Conservation (phyloP, 2,797 vertebrate genomes). For the Enteromius argenteus region DNA sequence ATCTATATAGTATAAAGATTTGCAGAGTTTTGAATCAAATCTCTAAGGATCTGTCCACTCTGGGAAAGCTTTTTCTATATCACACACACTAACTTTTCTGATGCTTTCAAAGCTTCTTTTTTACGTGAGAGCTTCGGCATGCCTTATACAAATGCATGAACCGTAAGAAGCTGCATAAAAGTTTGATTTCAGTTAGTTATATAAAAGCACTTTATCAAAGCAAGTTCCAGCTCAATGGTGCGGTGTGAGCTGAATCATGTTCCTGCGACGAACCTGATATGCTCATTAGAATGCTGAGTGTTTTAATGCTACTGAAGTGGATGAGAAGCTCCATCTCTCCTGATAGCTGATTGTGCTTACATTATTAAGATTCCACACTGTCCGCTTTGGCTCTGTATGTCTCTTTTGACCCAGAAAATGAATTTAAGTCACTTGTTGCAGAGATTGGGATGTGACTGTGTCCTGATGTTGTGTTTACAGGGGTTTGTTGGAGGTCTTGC, state of each 20-base stretch:
- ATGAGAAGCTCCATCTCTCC: conserved; percentile 12
- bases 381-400: background rate
- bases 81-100: background rate
- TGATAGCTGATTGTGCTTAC: conserved; percentile 17
- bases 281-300: conserved; percentile 29
- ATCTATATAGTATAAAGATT: background rate
- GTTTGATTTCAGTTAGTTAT: background rate
- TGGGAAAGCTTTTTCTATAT: background rate
- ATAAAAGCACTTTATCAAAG: conserved; percentile 33
- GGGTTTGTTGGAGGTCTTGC: conserved; percentile 79
- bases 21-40: background rate
- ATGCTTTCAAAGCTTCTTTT: background rate
- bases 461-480: conserved; percentile 62
- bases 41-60: background rate
- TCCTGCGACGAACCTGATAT: conserved; percentile 16
- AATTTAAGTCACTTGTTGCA: conserved; percentile 4
- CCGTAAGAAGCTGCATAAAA: background rate
- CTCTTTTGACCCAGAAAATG: background rate
- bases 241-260: conserved; percentile 5
- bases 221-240: background rate
- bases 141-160: background rate
- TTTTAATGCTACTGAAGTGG: conserved; percentile 35
- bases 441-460: background rate
- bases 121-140: background rate
- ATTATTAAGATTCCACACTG: conserved; percentile 11